Conservation (phyloP, 2,113 vertebrate genomes). For the Malurus melanocephalus region DNA sequence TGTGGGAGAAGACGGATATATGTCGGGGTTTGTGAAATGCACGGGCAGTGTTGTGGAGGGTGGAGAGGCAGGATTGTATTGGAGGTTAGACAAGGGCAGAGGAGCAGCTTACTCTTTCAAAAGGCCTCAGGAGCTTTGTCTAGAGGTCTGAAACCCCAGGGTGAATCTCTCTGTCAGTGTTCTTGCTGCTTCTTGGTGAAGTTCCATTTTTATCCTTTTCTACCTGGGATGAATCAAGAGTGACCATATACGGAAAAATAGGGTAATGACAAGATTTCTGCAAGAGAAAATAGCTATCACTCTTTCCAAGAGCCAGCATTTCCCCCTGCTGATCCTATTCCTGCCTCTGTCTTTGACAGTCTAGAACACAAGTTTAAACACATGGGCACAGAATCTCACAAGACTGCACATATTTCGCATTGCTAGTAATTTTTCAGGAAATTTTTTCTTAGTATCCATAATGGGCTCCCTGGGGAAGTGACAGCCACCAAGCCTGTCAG, state of each 20-base stretch:
- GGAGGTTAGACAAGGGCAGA: not conserved
- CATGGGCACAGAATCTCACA: accelerated
- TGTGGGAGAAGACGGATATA: not conserved
- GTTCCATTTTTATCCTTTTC: not conserved
- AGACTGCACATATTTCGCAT: accelerated
- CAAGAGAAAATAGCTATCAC: accelerated
- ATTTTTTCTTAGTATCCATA: not conserved
- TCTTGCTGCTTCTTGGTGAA: not conserved
- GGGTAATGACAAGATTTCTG: not conserved
- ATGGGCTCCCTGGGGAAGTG: not conserved
- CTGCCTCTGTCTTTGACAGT: not conserved
- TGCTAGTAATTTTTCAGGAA: not conserved
- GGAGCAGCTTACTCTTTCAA: not conserved
- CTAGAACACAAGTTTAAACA: not conserved
- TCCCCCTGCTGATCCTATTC: not conserved
- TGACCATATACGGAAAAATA: not conserved
- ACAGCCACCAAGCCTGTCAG: not conserved
- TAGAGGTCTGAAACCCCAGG: not conserved
- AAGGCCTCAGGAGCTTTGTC: not conserved
- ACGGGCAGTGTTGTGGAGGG: accelerated
- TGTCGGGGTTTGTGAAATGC: not conserved
- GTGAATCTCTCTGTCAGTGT: not conserved
- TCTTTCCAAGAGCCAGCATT: not conserved
- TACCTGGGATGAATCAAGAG: not conserved
- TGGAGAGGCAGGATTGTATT: not conserved